Base-by-base conservation (phyloP, 2,113 vertebrate species). In the Anas platyrhynchos region DNA sequence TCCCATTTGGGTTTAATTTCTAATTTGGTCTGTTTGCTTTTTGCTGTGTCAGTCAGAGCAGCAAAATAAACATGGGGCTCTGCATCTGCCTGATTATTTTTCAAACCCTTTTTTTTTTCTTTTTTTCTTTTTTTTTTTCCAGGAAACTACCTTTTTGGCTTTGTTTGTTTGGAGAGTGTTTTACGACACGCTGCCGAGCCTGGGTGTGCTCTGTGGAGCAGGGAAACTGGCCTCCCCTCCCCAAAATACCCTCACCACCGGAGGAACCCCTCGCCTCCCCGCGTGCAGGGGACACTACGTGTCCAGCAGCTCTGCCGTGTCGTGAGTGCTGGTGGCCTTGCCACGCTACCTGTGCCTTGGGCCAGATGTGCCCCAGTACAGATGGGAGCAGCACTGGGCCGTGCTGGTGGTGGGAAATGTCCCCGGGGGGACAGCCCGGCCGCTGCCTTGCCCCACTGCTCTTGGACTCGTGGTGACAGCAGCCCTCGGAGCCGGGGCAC, bases 21-120 rank as follows among this genome's bases (percentile, higher is more conserved):
- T 92, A 79, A 50, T 83, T 79, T 1, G 0, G 16, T 86, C 80
- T 96, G 86, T 97, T 97, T 96, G 96, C 89, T 96, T 97, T 97
- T 75, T 82, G 69, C 94, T 50, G 32, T 84, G 95, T 95, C 94
- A 88, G 76, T 97, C 96, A 96, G 78, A 88, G 84, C 92, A 95
- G 95, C 94, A 94, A 96, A 95, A 96, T 95, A 96, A 97, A 96
- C 97, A 73, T 0, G 1, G 55, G 63, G 58, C 71, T 95, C 69
- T 89, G 91, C 66, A 58, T 95, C 87, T 27, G 67, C 83, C 82
- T 86, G 90, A 91, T 97, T 95, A 68, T 95, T 97, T 97, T 96
- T 90, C 73, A 82, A 55, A 72, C 77, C 68, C 21, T 83, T 86
- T 48, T 48, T 48, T 48, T 48, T 46, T 46, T 46, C 21, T 23